A percentile compares a stretch with the other conserved stretches of the same genome.
Conservation (phyloP, 2,113 vertebrate genomes). For the Acrocephalus kingi region DNA sequence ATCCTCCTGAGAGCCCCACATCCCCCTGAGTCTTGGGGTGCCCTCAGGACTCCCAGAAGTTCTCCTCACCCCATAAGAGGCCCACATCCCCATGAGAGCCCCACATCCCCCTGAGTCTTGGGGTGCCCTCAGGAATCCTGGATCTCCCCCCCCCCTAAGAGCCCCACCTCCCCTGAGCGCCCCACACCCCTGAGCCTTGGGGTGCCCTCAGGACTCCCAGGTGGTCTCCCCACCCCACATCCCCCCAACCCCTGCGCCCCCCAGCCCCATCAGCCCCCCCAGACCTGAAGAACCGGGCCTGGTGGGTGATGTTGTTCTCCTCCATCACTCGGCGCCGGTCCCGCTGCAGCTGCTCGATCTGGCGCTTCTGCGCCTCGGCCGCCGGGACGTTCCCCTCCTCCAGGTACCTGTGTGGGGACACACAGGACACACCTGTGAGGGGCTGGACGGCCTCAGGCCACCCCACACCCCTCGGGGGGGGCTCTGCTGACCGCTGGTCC, state of each 20-base stretch:
- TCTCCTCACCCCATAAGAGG: no score
- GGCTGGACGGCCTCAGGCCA: neutral
- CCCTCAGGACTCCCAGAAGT: no score
- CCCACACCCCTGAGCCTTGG: neutral
- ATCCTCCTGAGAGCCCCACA: no score
- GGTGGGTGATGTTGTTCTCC: constrained; percentile 84
- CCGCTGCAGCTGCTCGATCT: constrained; percentile 89
- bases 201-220: no score
- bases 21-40: no score
- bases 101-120: no score
- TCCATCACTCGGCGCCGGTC: constrained; percentile 86
- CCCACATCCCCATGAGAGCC: no score
- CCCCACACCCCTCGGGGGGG: rapidly evolving
- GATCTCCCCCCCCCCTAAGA: no score
- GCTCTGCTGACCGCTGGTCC: constrained; percentile 83
- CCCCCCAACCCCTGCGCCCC: rapidly evolving
- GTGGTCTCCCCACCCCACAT: neutral
- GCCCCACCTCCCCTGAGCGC: no score
- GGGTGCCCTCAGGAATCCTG: no score
- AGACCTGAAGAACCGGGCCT: constrained; percentile 89
- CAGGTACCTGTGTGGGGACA: constrained; percentile 74
- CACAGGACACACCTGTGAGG: rapidly evolving
- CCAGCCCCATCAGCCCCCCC: neutral
- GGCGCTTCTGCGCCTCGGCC: constrained; percentile 85
- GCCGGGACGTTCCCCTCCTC: constrained; percentile 87